These are phyloP conservation scores for Coleophora flavipennella DNA, from an alignment of 2,888 invertebrate species.

Conservation along the genomic window DNA sequence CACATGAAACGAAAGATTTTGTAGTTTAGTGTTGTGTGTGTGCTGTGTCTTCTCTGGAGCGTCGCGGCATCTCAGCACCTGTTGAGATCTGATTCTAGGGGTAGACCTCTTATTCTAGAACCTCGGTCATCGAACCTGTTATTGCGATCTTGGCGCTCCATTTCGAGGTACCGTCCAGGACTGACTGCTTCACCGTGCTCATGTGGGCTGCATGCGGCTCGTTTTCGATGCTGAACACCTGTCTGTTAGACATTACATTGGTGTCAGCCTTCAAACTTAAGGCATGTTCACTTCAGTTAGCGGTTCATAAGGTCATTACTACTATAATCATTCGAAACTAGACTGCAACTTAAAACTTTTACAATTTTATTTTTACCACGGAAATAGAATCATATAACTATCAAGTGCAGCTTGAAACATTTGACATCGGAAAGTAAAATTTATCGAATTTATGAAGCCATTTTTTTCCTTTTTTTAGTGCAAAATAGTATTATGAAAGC, in stretches of 20 bases:
- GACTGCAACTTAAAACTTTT: background rate
- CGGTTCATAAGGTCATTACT: background rate
- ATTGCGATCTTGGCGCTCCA: slow-evolving; percentile 99
- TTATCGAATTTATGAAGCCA: slow-evolving; percentile 6
- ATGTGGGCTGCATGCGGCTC: slow-evolving; percentile 96
- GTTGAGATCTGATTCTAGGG: slow-evolving; percentile 10
- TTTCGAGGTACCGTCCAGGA: slow-evolving; percentile 99
- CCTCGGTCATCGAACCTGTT: slow-evolving; percentile 89
- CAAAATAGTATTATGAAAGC: background rate
- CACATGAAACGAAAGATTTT: slow-evolving; percentile 69
- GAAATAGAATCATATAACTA: background rate
- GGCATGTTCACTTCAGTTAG: background rate
- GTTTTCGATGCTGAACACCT: slow-evolving; percentile 95
- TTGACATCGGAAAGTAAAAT: slow-evolving; percentile 2
- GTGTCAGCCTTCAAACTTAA: slow-evolving; percentile 28
- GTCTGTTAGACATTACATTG: slow-evolving; percentile 78
- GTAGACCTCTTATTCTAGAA: slow-evolving; percentile 16
- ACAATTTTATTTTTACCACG: background rate
- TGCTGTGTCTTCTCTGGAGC: slow-evolving; percentile 31
- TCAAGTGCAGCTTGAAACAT: slow-evolving; percentile 2
- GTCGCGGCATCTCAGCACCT: slow-evolving; percentile 19
- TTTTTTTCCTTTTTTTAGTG: slow-evolving; percentile 3
- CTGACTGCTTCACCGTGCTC: slow-evolving; percentile 98
- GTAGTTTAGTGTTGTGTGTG: slow-evolving; percentile 55
- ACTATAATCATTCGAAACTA: background rate